Base-by-base conservation (phyloP, 1,140 invertebrate genomes). In the Hermatobates lingyangjiaoensis region DNA sequence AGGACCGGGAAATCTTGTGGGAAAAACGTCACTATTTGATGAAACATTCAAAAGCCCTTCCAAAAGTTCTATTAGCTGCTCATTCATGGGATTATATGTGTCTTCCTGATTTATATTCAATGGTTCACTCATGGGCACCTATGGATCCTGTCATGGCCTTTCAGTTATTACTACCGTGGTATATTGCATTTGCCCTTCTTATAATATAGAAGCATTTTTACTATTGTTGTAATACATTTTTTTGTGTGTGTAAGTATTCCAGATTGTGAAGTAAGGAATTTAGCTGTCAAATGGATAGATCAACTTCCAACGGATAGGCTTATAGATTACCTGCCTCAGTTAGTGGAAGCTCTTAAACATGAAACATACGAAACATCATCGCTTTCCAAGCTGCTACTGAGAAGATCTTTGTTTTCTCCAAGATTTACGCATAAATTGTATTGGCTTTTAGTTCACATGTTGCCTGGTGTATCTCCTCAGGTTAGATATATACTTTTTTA, bases 381-480 rank as follows among this genome's bases (percentile, higher is more conserved):
- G 0, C 68, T 95, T 30, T 80, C 87, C 1, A 72, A 74, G 59
- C 81, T 96, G 59, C 68, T 97, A 28, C 66, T 97, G 5, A 79
- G 88, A 58, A 75, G 87, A 57, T 79, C 90, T 1, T 69, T 95
- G 52, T 74, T 79, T 23, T 91, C 87, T 38, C 83, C 91, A 0
- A 73, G 89, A 53, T 83, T 97, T 51, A 87, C 92, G 2, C 93
- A 98, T 70, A 78, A 87, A 58, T 71, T 98, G 56, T 98, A 95
- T 67, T 98, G 94, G 94, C 67, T 91, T 23, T 61, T 94, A 25
- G 83, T 82, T 30, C 86, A 89, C 63, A 77, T 74, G 47, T 68
- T 85, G 52, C 83, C 81, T 10, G 78, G 79, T 44, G 73, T 79
- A 59, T 75, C 72, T 60, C 80, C 80, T 30, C 80, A 81, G 61